These are phyloP conservation scores for Rynchops niger DNA, from an alignment of 2,113 vertebrate species.

Conservation along the genomic window DNA sequence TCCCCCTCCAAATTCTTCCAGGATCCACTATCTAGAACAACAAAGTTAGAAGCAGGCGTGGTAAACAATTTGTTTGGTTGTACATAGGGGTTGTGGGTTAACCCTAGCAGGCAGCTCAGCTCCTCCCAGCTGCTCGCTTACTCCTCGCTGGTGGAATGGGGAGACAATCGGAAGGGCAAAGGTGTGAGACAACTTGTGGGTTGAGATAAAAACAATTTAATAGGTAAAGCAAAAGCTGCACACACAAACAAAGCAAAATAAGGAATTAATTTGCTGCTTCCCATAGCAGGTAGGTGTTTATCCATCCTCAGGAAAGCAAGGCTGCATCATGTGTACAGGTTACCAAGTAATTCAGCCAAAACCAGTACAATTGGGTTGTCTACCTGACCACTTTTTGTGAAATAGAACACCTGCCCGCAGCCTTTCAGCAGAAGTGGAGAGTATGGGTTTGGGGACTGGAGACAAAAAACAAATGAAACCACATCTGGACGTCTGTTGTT, in stretches of 20 bases:
- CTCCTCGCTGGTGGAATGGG: background rate
- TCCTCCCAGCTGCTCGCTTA: background rate
- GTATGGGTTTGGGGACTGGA: background rate
- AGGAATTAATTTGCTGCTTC: background rate
- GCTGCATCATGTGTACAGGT: fast-evolving
- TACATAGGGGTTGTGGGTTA: background rate
- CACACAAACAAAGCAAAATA: background rate
- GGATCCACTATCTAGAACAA: background rate
- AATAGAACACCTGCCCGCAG: background rate
- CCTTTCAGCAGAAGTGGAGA: background rate
- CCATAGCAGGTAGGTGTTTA: background rate
- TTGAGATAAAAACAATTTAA: background rate
- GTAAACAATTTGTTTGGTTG: background rate
- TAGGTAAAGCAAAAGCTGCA: background rate
- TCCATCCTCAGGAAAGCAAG: background rate
- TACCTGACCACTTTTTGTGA: background rate
- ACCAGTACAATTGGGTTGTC: background rate
- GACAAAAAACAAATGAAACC: background rate
- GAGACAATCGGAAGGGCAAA: background rate
- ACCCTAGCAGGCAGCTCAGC: background rate
- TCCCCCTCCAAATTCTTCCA: background rate
- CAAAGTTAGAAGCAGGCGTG: background rate
- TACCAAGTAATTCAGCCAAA: background rate
- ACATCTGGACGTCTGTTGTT: background rate
- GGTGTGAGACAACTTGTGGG: background rate